These are phyloP conservation scores for Pangasius djambal DNA, from an alignment of 2,797 vertebrate species.

Conservation along the genomic window DNA sequence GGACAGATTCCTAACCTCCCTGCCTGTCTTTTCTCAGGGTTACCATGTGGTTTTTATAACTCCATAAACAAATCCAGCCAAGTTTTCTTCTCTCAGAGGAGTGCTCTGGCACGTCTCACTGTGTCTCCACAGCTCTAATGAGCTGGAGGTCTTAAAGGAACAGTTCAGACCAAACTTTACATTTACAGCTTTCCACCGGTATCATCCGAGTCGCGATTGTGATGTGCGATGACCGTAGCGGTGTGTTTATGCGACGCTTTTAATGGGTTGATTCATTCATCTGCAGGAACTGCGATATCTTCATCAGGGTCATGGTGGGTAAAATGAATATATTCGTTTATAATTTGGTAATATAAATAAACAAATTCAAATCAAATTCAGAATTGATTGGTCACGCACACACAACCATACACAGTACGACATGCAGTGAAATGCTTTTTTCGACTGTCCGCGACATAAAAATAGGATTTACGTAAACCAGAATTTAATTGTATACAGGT, in stretches of 20 bases:
- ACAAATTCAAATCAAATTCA: too few relatives aligned
- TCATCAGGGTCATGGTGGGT: not conserved
- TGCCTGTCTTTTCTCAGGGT: constrained; percentile 21
- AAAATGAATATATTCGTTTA: not conserved
- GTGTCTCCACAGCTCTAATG: not conserved
- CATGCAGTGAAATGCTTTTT: too few relatives aligned
- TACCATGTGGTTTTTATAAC: constrained; percentile 30
- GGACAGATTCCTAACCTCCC: constrained; percentile 43
- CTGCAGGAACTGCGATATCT: not conserved
- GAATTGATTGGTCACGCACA: too few relatives aligned
- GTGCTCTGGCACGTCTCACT: not conserved
- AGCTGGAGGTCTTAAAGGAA: constrained; percentile 4
- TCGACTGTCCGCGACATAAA: too few relatives aligned
- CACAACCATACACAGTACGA: too few relatives aligned
- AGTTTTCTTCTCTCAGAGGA: constrained; percentile 4
- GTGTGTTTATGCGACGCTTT: not conserved
- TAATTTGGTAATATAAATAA: too few relatives aligned
- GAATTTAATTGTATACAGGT: too few relatives aligned
- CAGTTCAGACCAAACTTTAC: not conserved
- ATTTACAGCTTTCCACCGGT: not conserved
- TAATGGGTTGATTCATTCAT: not conserved
- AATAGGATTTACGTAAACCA: too few relatives aligned
- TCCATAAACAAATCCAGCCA: constrained; percentile 2
- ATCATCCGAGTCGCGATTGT: not conserved
- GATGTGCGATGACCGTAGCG: not conserved